Base-by-base conservation (phyloP, 23 tunicate species). In the Corella eumyota region DNA sequence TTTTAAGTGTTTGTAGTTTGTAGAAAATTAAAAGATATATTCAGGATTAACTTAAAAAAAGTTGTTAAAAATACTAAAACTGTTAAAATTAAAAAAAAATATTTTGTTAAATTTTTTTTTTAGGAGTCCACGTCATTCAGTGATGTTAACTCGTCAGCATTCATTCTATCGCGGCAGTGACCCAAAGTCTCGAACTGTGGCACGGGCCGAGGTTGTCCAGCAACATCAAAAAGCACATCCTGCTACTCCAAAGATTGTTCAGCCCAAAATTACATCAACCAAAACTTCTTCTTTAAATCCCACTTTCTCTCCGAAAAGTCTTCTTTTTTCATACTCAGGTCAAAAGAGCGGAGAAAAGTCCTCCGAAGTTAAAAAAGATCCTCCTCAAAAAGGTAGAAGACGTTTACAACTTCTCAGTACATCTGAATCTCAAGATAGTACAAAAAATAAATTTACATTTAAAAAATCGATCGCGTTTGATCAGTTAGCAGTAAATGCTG, bases 201-300 rank as follows among this genome's bases (percentile, higher is more conserved):
- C 94, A 5, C 69, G 94, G 17, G 94, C 94, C 0, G 52, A 84
- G 46, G 46, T 75, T 26, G 64, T 84, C 28, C 83, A 75, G 27
- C 94, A 75, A 27, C 94, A 84, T 51, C 60, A 84, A 30, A 78
- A 84, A 64, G 94, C 72, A 1, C 83, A 49, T 22, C 94, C 76
- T 6, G 59, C 94, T 1, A 84, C 94, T 0, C 94, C 94, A 1
- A 34, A 24, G 1, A 36, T 44, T 4, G 40, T 34, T 19, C 61
- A 65, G 2, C 56, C 62, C 45, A 62, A 62, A 30, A 34, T 34
- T 6, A 22, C 36, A 21, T 30, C 70, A 3, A 23, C 40, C 64
- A 6, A 22, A 23, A 24, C 45, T 25, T 45, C 28, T 15, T 22
- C 37, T 32, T n/a, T 5, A 21, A 30, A 25, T 3, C 29, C 70